These are phyloP conservation scores for Brienomyrus brachyistius DNA, from an alignment of 2,113 vertebrate genomes.

Conservation along the genomic window DNA sequence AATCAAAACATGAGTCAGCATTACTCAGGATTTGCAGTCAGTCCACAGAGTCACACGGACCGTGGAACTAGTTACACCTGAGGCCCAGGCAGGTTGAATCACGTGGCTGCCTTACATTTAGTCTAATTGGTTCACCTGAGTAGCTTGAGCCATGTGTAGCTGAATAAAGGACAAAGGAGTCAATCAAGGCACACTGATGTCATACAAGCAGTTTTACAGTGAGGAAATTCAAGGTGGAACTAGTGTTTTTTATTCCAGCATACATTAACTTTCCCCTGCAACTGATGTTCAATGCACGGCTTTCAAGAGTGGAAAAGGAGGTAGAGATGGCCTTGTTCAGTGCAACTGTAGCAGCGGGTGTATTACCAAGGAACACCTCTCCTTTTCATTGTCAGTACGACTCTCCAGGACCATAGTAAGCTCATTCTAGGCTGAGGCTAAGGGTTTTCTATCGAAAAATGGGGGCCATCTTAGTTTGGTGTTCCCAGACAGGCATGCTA, in stretches of 20 bases:
- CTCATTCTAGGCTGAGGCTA: background rate
- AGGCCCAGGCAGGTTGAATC: background rate
- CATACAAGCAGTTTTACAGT: background rate
- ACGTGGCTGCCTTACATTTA: background rate
- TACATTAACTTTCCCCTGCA: background rate
- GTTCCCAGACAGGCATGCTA: constrained; percentile 26
- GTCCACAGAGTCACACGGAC: background rate
- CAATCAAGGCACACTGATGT: background rate
- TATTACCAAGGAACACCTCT: background rate
- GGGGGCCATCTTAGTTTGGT: background rate
- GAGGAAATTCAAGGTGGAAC: background rate
- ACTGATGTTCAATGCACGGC: background rate
- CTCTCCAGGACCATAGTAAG: background rate
- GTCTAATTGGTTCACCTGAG: background rate
- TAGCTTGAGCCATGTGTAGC: background rate
- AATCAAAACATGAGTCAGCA: background rate
- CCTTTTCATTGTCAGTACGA: background rate
- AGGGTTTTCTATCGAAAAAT: background rate
- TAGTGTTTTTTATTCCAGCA: background rate
- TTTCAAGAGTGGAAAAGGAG: background rate
- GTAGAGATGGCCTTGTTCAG: background rate
- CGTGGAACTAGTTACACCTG: background rate
- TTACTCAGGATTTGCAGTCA: background rate
- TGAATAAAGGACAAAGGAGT: background rate
- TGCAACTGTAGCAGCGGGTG: background rate